phyloP scores from a whole-genome alignment of 2,113 vertebrate species.

The Cheilinus undulatus region DNA sequence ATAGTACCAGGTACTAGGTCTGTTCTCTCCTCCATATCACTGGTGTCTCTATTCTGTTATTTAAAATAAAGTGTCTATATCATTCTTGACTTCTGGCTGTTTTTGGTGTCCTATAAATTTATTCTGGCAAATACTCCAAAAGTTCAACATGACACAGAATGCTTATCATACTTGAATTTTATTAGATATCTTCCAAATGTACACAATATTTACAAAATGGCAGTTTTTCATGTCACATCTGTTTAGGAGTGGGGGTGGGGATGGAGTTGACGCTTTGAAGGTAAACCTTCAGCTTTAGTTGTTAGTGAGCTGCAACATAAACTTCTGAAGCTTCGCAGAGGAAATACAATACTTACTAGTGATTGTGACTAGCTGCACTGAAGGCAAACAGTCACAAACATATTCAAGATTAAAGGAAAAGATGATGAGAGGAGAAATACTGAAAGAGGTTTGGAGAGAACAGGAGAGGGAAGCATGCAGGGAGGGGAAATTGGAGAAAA shows the following conservation, averaged over 20 bases:
- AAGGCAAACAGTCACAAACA: slow-evolving; percentile 62
- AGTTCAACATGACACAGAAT: neutral
- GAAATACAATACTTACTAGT: slow-evolving; percentile 79
- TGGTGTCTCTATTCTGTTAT: no score
- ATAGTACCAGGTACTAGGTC: no score
- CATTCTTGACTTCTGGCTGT: neutral
- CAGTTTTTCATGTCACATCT: slow-evolving; percentile 69
- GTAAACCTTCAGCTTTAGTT: slow-evolving; percentile 69
- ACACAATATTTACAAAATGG: slow-evolving; percentile 80
- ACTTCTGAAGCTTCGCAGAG: slow-evolving; percentile 68
- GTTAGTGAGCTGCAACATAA: slow-evolving; percentile 77
- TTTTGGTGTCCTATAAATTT: neutral
- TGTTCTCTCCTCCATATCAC: no score
- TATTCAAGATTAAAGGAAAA: slow-evolving; percentile 48
- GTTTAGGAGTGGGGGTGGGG: slow-evolving; percentile 32
- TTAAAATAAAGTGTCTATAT: neutral
- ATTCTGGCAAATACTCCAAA: neutral
- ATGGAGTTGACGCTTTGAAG: slow-evolving; percentile 31
- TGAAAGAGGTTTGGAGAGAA: slow-evolving; percentile 31
- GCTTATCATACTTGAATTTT: slow-evolving; percentile 50
- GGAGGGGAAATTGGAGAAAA: slow-evolving; percentile 9
- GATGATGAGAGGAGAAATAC: slow-evolving; percentile 48
- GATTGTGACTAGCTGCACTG: slow-evolving; percentile 66
- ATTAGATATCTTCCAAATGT: slow-evolving; percentile 70
- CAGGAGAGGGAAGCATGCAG: slow-evolving; percentile 53